Conservation (phyloP, 2,113 vertebrate species). For the Zonotrichia leucophrys region DNA sequence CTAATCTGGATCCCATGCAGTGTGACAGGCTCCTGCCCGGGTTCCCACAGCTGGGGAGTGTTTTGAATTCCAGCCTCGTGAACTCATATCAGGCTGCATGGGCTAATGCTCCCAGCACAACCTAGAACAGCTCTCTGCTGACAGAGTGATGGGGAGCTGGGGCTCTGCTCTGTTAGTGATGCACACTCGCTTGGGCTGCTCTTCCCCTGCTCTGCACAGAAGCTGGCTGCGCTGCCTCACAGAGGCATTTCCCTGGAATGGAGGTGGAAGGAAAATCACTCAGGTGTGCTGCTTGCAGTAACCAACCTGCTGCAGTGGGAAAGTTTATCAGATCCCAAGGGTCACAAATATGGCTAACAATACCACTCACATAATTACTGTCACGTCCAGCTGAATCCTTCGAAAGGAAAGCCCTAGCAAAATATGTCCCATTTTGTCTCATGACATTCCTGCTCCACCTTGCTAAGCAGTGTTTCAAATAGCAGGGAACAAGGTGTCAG, state of each 20-base stretch:
- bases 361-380: background rate
- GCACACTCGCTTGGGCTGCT: constrained; percentile 54
- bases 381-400: background rate
- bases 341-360: background rate
- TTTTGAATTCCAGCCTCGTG: constrained; percentile 92
- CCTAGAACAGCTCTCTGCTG: constrained; percentile 77
- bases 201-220: constrained; percentile 5
- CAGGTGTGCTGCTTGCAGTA: background rate
- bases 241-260: background rate
- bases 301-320: background rate
- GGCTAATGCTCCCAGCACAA: constrained; percentile 76
- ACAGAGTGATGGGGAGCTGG: constrained; percentile 76
- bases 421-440: background rate
- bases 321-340: background rate
- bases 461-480: background rate
- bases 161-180: constrained; percentile 62
- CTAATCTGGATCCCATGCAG: constrained; percentile 82
- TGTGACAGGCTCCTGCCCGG: constrained; percentile 81
- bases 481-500: background rate
- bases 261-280: constrained; percentile 16
- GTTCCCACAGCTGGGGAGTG: constrained; percentile 93
- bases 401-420: background rate
- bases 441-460: background rate
- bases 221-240: constrained; percentile 6
- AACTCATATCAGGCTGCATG: constrained; percentile 88